Evolutionary conservation across 2,888 invertebrate species (phyloP), one percentile per base, ranked within the genome.

Genomic region (Subacronicta megacephala): DNA sequence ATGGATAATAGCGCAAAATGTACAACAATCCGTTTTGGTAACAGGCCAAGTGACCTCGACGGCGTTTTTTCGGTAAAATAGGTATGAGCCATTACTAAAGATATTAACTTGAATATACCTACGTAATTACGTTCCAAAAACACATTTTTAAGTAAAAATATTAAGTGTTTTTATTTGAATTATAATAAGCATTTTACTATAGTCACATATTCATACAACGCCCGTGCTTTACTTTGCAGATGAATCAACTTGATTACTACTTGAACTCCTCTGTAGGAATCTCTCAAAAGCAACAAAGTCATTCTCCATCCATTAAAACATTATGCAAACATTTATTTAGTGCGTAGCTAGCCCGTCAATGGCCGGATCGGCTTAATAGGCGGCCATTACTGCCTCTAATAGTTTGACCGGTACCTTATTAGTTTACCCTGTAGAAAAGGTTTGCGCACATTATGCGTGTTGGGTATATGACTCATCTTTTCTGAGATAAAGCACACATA

Each of bases 341-440:
- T 47, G n/a, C 29, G 45, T 12, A 31, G 12, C 12, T 31, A 0
- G 7, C 33, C 23, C 56, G 40, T 56, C 17, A 38, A 43, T 57
- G 37, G 49, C 37, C 15, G 43, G 43, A 43, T 64, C 38, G 40
- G 31, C 38, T 26, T 63, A 63, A 70, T 70, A 43, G 52, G 47
- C 52, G 7, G 18, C n/a, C 51, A 53, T 63, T 70, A 51, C 31
- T 43, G 18, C 37, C 57, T 41, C 54, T 74, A 75, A 72, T 72
- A 66, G 66, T 60, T 71, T 57, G 62, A 51, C 67, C 67, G 57
- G 31, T 42, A 57, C 66, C 45, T 65, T 51, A 71, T 75, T 75
- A 56, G 62, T 72, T 75, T 75, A 66, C 55, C 61, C 44, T 20
- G 46, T 17, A 17, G 53, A 71, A 71, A 63, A 58, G 50, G 46